phyloP scores from a whole-genome alignment of 2,888 invertebrate genomes.

The Oxycera nigricornis region DNA sequence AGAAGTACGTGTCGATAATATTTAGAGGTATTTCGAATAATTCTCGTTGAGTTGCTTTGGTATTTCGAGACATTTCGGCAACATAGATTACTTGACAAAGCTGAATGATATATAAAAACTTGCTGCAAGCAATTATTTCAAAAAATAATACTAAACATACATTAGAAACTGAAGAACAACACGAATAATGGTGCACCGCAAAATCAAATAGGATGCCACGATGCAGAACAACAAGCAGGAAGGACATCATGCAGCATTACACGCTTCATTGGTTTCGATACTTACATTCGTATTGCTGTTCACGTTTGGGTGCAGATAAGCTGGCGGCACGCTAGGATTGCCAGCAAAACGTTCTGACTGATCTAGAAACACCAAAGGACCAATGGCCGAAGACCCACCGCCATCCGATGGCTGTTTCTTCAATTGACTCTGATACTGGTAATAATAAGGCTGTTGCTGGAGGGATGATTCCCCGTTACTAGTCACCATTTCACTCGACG shows the following conservation, averaged over 20 bases:
- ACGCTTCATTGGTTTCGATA: constrained; percentile 1
- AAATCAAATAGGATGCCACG: constrained; percentile 12
- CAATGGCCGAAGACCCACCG: constrained; percentile 17
- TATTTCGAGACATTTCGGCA: too few relatives aligned
- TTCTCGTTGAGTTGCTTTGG: too few relatives aligned
- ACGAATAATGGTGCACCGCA: neutral
- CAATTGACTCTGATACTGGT: constrained; percentile 42
- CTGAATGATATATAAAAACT: too few relatives aligned
- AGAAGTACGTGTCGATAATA: too few relatives aligned
- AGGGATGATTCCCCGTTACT: neutral
- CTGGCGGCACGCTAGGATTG: constrained; percentile 25
- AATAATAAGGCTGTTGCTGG: constrained; percentile 42
- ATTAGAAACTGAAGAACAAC: neutral
- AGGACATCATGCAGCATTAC: constrained; percentile 26
- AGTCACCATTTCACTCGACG: neutral
- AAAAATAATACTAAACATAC: too few relatives aligned
- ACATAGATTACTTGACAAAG: too few relatives aligned
- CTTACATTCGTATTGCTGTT: constrained; percentile 31
- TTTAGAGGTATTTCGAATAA: too few relatives aligned
- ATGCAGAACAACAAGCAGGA: constrained; percentile 4
- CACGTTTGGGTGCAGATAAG: constrained; percentile 30
- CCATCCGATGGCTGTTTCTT: constrained; percentile 26
- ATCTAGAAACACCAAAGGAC: constrained; percentile 44
- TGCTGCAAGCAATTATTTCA: too few relatives aligned
- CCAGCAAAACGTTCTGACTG: constrained; percentile 34